A percentile compares a stretch with the other conserved stretches of the same genome.
phyloP scores from a whole-genome alignment of 2,888 invertebrate genomes.

The Melangyna quadrimaculata region DNA sequence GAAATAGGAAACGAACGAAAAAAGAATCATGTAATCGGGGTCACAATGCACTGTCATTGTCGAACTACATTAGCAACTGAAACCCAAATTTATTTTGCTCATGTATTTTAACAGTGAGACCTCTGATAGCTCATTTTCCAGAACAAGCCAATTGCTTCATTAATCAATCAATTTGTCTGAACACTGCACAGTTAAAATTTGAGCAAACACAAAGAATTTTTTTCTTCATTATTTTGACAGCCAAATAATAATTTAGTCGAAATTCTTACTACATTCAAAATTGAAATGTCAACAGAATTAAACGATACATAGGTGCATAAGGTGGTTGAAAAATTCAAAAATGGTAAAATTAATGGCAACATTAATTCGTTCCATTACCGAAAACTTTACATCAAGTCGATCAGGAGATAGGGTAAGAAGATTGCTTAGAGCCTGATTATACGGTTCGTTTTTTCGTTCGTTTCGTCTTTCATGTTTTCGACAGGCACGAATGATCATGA shows the following conservation, averaged over 20 bases:
- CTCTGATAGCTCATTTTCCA: no score
- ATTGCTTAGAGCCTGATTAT: no score
- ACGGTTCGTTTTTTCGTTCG: no score
- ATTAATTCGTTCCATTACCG: not conserved
- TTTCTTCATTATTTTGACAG: not conserved
- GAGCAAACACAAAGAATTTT: not conserved
- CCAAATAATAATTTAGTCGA: not conserved
- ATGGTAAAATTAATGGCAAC: conserved; percentile 20
- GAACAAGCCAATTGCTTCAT: no score
- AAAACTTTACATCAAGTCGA: not conserved
- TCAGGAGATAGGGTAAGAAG: conserved; percentile 4
- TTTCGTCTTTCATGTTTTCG: no score
- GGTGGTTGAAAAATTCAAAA: not conserved
- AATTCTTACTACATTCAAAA: not conserved
- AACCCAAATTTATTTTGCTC: no score
- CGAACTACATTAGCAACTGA: no score
- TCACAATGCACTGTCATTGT: no score
- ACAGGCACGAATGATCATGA: no score
- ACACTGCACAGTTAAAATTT: not conserved
- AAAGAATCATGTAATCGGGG: no score
- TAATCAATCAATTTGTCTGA: not conserved
- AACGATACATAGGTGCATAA: not conserved
- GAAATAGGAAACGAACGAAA: no score
- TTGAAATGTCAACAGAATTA: not conserved
- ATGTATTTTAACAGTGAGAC: no score